Conservation (phyloP, 2,888 invertebrate species). For the Cerastis leucographa region DNA sequence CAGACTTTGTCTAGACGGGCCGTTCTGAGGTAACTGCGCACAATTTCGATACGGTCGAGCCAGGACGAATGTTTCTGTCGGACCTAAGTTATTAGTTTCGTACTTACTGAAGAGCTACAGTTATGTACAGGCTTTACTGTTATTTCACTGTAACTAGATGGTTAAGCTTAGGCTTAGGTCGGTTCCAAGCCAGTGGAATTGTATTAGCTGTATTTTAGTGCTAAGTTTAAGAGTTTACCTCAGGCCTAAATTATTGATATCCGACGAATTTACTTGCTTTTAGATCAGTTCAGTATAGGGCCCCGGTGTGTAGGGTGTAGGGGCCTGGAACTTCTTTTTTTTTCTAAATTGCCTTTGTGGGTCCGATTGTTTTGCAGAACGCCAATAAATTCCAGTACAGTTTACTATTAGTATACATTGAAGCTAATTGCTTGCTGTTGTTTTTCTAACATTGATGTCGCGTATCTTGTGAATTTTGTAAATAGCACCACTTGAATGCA, state of each 20-base stretch:
- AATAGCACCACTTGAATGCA: not conserved
- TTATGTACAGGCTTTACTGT: constrained; percentile 63
- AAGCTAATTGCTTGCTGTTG: not conserved
- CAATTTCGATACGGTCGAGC: constrained; percentile 76
- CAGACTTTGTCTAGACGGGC: constrained; percentile 85
- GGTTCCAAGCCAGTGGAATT: constrained; percentile 20
- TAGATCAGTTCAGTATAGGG: not conserved
- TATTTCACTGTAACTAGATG: constrained; percentile 54
- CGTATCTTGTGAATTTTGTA: not conserved
- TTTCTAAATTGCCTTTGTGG: constrained; percentile 13
- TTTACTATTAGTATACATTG: not conserved
- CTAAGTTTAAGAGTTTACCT: constrained; percentile 6
- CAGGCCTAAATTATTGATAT: not conserved
- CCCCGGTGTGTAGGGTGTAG: too few species aligned
- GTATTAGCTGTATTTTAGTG: not conserved
- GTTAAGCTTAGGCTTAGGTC: constrained; percentile 41
- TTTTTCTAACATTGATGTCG: not conserved
- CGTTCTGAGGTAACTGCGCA: constrained; percentile 72
- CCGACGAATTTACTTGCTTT: not conserved
- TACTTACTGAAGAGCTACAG: constrained; percentile 59
- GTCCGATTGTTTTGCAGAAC: constrained; percentile 20
- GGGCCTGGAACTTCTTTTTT: not conserved
- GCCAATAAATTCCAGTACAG: constrained; percentile 14
- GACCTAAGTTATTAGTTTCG: constrained; percentile 66
- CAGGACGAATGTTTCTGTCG: constrained; percentile 70